Evolutionary conservation across 1,140 invertebrate genomes (phyloP), one percentile per base, ranked within the genome.

Genomic region (Drosophila navojoa): DNA sequence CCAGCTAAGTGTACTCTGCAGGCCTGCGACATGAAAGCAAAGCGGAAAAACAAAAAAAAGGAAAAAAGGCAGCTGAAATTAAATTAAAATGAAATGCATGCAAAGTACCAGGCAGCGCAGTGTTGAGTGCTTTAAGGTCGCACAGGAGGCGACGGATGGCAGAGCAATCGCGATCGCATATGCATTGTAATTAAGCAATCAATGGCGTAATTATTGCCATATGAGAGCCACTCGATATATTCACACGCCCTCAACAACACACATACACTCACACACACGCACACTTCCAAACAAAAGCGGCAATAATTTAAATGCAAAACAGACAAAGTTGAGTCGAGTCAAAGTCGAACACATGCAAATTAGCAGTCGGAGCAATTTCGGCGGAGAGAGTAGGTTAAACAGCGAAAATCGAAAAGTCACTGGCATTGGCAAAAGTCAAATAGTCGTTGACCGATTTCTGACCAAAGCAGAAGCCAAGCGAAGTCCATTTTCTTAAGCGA

Each of bases 101-200:
- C 82, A 87, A 87, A 87, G 84, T 87, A 82, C 76, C 82, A 72
- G 70, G 53, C 66, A 49, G 29, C n/a, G 13, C 29, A 25, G 52
- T 71, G 61, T 76, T 84, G 71, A 57, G 79, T 79, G 66, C 71
- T 78, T 87, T 76, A 87, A 78, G 60, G 35, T 2, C 35, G 38
- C n/a, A 4, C n/a, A 19, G 22, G 11, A 13, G 53, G 27, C 11
- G 38, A 3, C 5, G 50, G 15, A 38, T 3, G 10, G 16, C 5
- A 42, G 42, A 25, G 10, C 1, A 22, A 25, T 47, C 6, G 5
- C 32, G 32, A 57, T 81, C 25, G n/a, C 78, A 87, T 82, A 87
- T 87, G 82, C 60, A 89, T 82, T 87, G 82, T 85, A 87, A 87
- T 87, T 87, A 87, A 89, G 76, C 82, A 89, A 87, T 87, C 82